phyloP scores from a whole-genome alignment of 2,888 invertebrate species.

The Coecobrya sp. region DNA sequence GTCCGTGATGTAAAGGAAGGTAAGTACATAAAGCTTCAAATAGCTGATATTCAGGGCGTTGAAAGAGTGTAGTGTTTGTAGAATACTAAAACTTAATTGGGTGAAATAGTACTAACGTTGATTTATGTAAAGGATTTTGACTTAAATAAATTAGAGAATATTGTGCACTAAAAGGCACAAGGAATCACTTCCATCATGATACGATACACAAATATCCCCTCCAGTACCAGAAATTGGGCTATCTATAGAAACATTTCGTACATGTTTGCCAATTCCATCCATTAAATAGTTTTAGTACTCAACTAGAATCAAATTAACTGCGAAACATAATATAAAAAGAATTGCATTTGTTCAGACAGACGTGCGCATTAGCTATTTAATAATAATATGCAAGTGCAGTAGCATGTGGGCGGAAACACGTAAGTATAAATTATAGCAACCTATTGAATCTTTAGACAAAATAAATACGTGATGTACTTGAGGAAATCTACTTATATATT shows the following conservation, averaged over 20 bases:
- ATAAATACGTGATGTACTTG: too few species aligned
- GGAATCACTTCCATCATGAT: neutral
- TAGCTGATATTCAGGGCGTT: neutral
- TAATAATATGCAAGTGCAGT: too few species aligned
- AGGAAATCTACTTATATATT: too few species aligned
- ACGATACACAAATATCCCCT: neutral
- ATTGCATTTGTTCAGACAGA: too few species aligned
- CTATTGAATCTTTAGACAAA: too few species aligned
- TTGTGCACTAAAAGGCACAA: neutral
- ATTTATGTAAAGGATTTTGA: conserved; percentile 8
- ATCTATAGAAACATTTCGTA: neutral
- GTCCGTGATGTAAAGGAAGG: neutral
- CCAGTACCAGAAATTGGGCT: neutral
- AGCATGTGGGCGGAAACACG: too few species aligned
- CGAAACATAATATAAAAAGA: neutral
- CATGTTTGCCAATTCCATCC: neutral
- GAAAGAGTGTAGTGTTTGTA: neutral
- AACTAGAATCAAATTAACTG: conserved; percentile 11
- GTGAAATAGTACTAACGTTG: neutral
- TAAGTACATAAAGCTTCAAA: neutral
- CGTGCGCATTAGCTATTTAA: too few species aligned
- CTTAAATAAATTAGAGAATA: neutral
- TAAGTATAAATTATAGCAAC: too few species aligned
- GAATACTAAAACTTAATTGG: neutral
- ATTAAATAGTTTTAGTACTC: neutral